These are phyloP conservation scores for Picathartes gymnocephalus DNA, from an alignment of 2,113 vertebrate species.

Conservation along the genomic window DNA sequence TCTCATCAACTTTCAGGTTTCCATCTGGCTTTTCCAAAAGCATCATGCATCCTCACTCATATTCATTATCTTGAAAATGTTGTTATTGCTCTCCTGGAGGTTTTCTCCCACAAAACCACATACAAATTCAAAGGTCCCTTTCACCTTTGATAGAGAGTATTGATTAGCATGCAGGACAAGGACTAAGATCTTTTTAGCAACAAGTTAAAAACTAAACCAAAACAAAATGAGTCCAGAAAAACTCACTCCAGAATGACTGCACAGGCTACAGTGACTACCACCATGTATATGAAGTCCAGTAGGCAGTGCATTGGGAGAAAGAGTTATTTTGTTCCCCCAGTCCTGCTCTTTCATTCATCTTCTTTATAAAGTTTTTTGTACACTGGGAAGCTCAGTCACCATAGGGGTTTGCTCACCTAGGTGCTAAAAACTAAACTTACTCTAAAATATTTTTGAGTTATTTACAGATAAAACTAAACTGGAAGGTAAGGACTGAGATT, in stretches of 20 bases:
- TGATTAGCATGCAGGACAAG: neutral
- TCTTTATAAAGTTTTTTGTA: neutral
- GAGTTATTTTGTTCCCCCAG: neutral
- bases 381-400: neutral
- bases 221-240: neutral
- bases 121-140: neutral
- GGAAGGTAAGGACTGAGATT: neutral
- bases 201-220: neutral
- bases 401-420: neutral
- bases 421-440: neutral
- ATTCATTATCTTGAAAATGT: neutral
- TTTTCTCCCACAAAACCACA: neutral
- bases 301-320: neutral
- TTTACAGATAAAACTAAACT: neutral
- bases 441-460: neutral
- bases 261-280: neutral
- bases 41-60: neutral
- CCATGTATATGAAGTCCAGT: neutral
- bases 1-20: neutral
- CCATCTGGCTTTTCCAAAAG: neutral
- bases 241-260: neutral
- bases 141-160: neutral
- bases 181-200: neutral
- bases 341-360: neutral
- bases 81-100: neutral